phyloP scores from a whole-genome alignment of 1,140 invertebrate species.

The Rhopalosiphum padi region DNA sequence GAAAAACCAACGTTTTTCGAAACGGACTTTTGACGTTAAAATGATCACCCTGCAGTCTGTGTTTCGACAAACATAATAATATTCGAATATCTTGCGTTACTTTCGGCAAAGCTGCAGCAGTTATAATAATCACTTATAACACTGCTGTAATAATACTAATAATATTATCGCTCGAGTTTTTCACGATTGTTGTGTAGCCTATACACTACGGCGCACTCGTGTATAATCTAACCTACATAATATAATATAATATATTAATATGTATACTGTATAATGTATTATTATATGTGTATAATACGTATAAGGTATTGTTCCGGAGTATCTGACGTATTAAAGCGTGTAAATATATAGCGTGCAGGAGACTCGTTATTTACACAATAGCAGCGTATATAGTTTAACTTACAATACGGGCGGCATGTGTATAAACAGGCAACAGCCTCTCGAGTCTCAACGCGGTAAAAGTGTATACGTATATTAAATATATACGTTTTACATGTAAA shows the following conservation, averaged over 20 bases:
- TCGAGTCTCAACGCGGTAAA: background rate
- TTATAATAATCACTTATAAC: background rate
- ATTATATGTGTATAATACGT: background rate
- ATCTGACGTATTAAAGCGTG: conserved; percentile 14
- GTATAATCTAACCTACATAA: background rate
- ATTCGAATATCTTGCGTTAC: background rate
- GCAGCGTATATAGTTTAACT: background rate
- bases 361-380: conserved; percentile 39
- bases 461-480: background rate
- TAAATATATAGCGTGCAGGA: conserved; percentile 26
- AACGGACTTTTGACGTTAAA: background rate
- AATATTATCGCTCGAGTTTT: background rate
- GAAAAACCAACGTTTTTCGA: background rate
- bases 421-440: background rate
- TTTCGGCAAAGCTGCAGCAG: background rate
- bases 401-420: conserved; percentile 21
- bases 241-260: background rate
- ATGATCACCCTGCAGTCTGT: background rate
- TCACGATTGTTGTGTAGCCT: background rate
- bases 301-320: conserved; percentile 36
- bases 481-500: background rate
- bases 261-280: background rate
- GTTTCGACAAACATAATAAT: background rate
- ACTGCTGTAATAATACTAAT: background rate
- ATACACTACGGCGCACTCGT: background rate